phyloP scores from a whole-genome alignment of 2,888 invertebrate species.

The Cephus spinipes region DNA sequence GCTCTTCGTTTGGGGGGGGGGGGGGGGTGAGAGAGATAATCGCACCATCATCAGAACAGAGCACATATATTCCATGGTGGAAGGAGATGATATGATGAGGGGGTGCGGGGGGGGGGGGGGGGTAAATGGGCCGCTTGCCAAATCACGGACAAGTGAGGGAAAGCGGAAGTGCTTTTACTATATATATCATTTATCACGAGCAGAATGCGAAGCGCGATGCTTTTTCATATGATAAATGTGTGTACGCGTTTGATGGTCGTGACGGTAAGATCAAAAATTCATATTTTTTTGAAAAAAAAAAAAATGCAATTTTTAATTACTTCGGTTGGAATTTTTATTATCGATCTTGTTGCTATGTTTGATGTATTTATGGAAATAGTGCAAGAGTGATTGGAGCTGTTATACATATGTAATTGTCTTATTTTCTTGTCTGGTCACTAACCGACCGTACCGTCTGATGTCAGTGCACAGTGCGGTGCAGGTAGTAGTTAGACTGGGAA shows the following conservation, averaged over 20 bases:
- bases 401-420: background rate
- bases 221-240: background rate
- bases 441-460: no score
- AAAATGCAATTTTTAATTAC: background rate
- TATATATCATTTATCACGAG: background rate
- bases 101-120: no score
- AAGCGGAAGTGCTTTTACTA: background rate
- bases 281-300: no score
- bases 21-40: no score
- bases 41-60: no score
- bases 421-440: background rate
- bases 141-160: conserved; percentile 11
- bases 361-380: no score
- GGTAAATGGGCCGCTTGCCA: background rate
- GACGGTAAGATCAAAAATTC: no score
- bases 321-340: background rate
- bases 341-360: background rate
- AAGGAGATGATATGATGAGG: background rate
- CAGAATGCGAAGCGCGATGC: background rate
- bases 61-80: background rate
- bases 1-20: background rate
- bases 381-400: no score
- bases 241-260: no score
- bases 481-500: background rate
- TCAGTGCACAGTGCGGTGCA: background rate